Conservation (phyloP, 2,113 vertebrate genomes). For the Ovibos moschatus region DNA sequence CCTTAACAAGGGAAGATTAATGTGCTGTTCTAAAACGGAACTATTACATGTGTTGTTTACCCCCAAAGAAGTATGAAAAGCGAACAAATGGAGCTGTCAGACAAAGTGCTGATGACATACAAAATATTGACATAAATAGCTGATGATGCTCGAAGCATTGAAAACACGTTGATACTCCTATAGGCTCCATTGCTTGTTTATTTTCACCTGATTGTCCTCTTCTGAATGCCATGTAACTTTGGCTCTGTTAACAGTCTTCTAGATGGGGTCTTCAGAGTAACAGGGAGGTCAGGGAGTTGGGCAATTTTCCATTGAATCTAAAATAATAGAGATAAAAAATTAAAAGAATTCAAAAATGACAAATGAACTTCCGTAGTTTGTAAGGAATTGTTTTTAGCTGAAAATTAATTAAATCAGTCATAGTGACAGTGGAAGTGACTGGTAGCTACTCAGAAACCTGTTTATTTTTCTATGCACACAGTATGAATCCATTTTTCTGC, state of each 20-base stretch:
- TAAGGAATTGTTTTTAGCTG: neutral
- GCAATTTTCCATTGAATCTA: neutral
- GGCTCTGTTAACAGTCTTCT: neutral
- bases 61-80: conserved; percentile 62
- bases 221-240: neutral
- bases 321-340: neutral
- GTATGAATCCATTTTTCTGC: neutral
- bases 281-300: neutral
- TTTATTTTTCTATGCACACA: neutral
- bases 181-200: neutral
- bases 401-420: neutral
- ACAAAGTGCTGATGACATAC: conserved; percentile 51
- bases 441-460: neutral
- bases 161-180: neutral
- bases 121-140: conserved; percentile 70
- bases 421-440: neutral
- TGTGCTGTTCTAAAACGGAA: conserved; percentile 25
- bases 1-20: conserved; percentile 66
- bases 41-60: conserved; percentile 50
- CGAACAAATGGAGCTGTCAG: conserved; percentile 58
- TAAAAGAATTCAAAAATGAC: neutral
- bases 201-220: neutral
- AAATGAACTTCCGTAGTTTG: neutral
- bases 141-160: conserved; percentile 33
- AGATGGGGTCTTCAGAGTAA: neutral